Percentiles rank a stretch among this genome's conserved stretches.
phyloP scores from a whole-genome alignment of 2,797 vertebrate genomes.

The Borostomias antarcticus region DNA sequence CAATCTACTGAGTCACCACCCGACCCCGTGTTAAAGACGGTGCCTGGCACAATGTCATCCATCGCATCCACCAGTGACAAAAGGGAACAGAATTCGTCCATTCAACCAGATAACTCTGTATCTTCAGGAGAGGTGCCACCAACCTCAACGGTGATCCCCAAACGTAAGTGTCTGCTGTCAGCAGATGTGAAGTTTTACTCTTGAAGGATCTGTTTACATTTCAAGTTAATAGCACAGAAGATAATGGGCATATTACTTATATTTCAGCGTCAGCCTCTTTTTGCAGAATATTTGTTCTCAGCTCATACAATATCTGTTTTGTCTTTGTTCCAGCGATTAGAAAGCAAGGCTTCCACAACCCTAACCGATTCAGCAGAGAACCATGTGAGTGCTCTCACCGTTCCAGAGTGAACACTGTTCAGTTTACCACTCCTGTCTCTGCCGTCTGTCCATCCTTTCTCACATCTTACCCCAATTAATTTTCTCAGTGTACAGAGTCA shows the following conservation, averaged over 20 bases:
- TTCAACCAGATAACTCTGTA: conserved; percentile 59
- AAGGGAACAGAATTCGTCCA: conserved; percentile 50
- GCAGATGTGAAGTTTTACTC: not conserved
- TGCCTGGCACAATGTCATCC: conserved; percentile 55
- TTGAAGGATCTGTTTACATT: not conserved
- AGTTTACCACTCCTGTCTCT: not conserved
- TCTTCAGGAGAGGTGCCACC: conserved; percentile 46
- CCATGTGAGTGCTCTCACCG: conserved; percentile 71
- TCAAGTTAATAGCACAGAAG: not conserved
- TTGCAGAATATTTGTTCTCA: not conserved
- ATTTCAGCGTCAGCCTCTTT: not conserved
- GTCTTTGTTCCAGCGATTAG: conserved; percentile 68
- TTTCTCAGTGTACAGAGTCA: conserved; percentile 77
- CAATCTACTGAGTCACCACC: conserved; percentile 58
- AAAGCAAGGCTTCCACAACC: conserved; percentile 80
- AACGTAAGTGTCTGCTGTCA: conserved; percentile 55
- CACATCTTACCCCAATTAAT: not conserved
- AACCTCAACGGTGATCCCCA: conserved; percentile 60
- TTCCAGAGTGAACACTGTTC: not conserved
- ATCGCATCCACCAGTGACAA: conserved; percentile 43
- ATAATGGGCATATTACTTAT: not conserved
- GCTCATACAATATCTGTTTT: not conserved
- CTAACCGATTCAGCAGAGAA: conserved; percentile 84
- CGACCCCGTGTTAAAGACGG: conserved; percentile 45
- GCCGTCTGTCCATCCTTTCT: not conserved